Evolutionary conservation across 2,113 vertebrate species (phyloP).

Genomic region (Ariopsis seemanni): DNA sequence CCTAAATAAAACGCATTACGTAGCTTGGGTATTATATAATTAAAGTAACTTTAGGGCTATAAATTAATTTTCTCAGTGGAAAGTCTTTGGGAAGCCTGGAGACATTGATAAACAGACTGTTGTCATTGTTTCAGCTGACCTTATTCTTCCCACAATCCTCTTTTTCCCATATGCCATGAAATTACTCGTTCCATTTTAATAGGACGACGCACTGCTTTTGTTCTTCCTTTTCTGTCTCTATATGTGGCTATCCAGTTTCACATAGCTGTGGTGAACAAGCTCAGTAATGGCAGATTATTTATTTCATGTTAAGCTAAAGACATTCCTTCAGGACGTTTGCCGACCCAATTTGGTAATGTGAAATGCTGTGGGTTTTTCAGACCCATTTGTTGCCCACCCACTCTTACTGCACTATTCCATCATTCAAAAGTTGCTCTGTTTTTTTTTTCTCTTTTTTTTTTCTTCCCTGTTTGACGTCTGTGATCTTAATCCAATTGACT

Average conservation of each 20-base stretch:
- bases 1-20: background rate
- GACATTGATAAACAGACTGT: slow-evolving; percentile 50
- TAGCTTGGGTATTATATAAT: background rate
- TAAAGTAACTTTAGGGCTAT: background rate
- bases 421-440: slow-evolving; percentile 67
- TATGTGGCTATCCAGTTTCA: slow-evolving; percentile 69
- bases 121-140: slow-evolving; percentile 53
- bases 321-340: slow-evolving; percentile 69
- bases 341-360: slow-evolving; percentile 79
- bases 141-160: slow-evolving; percentile 60
- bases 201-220: slow-evolving; percentile 46
- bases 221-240: slow-evolving; percentile 52
- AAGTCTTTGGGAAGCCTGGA: slow-evolving; percentile 33
- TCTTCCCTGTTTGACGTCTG: slow-evolving; percentile 48
- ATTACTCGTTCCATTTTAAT: slow-evolving; percentile 64
- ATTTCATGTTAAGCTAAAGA: slow-evolving; percentile 69
- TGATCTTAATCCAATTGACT: slow-evolving; percentile 63
- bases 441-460: background rate
- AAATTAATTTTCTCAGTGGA: slow-evolving; percentile 25
- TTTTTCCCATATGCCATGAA: slow-evolving; percentile 64
- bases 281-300: slow-evolving; percentile 70
- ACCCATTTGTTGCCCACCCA: slow-evolving; percentile 67
- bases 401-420: slow-evolving; percentile 64
- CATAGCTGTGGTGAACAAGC: slow-evolving; percentile 68
- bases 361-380: slow-evolving; percentile 65